A percentile compares a stretch with the other conserved stretches of the same genome.
Conservation (phyloP, 2,113 vertebrate species). For the Amblyornis subalaris region DNA sequence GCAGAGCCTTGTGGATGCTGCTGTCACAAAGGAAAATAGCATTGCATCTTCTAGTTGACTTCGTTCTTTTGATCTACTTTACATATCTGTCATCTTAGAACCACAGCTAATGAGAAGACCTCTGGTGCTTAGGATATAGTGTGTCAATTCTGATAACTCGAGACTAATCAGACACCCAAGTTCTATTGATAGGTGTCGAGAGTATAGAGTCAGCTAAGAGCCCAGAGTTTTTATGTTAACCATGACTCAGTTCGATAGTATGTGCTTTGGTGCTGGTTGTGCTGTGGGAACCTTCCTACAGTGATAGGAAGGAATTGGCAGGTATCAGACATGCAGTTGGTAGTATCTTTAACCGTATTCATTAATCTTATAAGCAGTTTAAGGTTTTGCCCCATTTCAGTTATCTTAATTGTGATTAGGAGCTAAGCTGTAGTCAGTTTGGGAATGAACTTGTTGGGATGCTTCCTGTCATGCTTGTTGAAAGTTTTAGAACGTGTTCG, state of each 20-base stretch:
- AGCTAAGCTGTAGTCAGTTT: neutral
- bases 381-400: neutral
- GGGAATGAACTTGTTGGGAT: neutral
- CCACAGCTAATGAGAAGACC: neutral
- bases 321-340: neutral
- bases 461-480: neutral
- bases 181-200: neutral
- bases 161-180: neutral
- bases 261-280: neutral
- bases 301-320: neutral
- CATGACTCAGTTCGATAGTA: accelerated
- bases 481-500: neutral
- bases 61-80: neutral
- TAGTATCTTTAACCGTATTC: neutral
- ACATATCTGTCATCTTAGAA: neutral
- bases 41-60: neutral
- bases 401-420: neutral
- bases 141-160: neutral
- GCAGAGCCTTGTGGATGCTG: neutral
- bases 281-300: neutral
- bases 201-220: neutral
- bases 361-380: neutral
- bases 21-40: neutral
- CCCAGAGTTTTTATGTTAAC: neutral
- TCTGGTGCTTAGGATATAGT: neutral